Percentiles rank a stretch among this genome's conserved stretches.
Evolutionary conservation across 1,140 invertebrate species (phyloP).

Genomic region (Tetramorium simillimum): DNA sequence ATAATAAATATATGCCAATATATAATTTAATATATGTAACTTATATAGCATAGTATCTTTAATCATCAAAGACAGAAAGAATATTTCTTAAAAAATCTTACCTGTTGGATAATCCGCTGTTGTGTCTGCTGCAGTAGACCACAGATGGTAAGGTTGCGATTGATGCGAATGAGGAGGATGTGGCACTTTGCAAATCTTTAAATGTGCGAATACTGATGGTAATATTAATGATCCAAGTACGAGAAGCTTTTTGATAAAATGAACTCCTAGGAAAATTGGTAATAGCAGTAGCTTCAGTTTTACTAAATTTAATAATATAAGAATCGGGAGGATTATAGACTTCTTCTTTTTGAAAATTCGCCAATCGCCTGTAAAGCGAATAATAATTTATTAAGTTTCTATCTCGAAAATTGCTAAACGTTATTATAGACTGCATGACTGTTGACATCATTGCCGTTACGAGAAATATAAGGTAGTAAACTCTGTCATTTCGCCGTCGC

Average conservation of each 20-base stretch:
- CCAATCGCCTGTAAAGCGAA: conserved; percentile 69
- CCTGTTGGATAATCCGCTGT: conserved; percentile 82
- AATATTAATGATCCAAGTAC: conserved; percentile 87
- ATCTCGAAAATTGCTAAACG: not conserved
- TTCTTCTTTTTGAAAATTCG: conserved; percentile 87
- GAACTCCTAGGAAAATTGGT: conserved; percentile 88
- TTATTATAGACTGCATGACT: not conserved
- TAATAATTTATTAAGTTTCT: not conserved
- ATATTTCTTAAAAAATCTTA: conserved; percentile 55
- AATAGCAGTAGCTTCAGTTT: conserved; percentile 88
- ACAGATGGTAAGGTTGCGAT: conserved; percentile 74
- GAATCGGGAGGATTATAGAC: conserved; percentile 87
- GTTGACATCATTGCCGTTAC: conserved; percentile 38
- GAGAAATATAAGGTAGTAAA: conserved; percentile 28
- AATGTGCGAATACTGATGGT: conserved; percentile 87
- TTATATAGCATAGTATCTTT: not conserved
- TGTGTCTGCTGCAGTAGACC: conserved; percentile 80
- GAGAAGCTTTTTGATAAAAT: conserved; percentile 90
- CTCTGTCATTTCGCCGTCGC: conserved; percentile 13
- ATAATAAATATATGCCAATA: not conserved
- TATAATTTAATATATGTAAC: not conserved
- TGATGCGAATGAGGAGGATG: conserved; percentile 74
- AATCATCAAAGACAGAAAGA: not conserved
- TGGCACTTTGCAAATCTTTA: conserved; percentile 88
- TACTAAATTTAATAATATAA: conserved; percentile 87